phyloP scores from a whole-genome alignment of 2,797 vertebrate genomes.

The Natrix natrix region DNA sequence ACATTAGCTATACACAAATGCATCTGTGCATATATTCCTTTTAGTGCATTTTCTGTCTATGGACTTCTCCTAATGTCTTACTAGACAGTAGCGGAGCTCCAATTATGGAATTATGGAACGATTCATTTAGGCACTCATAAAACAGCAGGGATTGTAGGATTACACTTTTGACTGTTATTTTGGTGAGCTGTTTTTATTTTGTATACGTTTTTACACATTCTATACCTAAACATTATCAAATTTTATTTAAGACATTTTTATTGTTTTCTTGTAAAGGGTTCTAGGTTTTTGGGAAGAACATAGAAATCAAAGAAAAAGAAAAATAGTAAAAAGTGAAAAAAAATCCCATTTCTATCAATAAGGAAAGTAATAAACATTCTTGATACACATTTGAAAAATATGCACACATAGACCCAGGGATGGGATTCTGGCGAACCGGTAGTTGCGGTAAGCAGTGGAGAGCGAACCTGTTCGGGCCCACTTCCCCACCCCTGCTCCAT shows the following conservation, averaged over 20 bases:
- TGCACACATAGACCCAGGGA: neutral
- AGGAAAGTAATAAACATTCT: neutral
- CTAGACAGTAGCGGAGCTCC: neutral
- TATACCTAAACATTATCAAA: neutral
- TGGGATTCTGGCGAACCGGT: no score
- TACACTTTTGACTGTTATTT: neutral
- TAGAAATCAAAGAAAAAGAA: neutral
- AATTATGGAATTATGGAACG: neutral
- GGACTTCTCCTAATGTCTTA: neutral
- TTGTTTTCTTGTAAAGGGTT: neutral
- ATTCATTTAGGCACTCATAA: neutral
- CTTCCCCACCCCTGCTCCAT: no score
- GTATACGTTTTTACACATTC: neutral
- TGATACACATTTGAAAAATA: neutral
- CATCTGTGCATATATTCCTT: neutral
- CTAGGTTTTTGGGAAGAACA: neutral
- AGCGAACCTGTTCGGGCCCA: no score
- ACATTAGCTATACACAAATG: neutral
- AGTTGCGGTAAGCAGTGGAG: no score
- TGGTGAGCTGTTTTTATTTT: neutral
- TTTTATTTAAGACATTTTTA: neutral
- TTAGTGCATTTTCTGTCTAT: neutral
- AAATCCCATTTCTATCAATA: neutral
- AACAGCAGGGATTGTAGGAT: neutral
- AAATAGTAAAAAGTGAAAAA: neutral